These are phyloP conservation scores for Mormyrus hasselquistii DNA, from an alignment of 2,797 vertebrate genomes.

Conservation along the genomic window DNA sequence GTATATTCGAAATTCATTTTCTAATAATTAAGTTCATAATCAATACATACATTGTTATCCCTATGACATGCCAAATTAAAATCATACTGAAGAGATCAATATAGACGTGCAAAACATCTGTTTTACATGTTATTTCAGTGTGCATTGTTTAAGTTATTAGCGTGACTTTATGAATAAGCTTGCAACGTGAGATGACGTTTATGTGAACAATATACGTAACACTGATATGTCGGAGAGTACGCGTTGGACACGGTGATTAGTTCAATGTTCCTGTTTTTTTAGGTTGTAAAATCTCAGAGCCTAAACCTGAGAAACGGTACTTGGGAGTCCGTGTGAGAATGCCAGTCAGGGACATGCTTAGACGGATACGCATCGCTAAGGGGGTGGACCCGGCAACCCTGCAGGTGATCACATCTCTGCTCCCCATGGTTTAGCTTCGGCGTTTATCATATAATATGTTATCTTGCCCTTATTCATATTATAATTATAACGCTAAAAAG, in stretches of 20 bases:
- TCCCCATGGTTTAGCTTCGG: background rate
- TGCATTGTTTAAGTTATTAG: background rate
- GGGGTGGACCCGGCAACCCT: slow-evolving; percentile 47
- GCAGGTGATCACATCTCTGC: slow-evolving; percentile 50
- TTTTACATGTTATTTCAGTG: background rate
- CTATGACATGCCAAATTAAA: background rate
- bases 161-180: background rate
- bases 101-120: background rate
- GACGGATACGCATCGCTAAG: slow-evolving; percentile 61
- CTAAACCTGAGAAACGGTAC: slow-evolving; percentile 59
- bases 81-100: background rate
- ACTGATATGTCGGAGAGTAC: background rate
- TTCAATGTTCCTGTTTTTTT: background rate
- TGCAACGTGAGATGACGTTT: background rate
- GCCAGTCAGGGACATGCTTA: slow-evolving; percentile 75
- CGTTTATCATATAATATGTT: background rate
- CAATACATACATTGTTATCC: background rate
- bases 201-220: background rate
- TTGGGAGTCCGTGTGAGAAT: slow-evolving; percentile 76
- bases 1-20: background rate
- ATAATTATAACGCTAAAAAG: background rate
- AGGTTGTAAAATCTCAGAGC: slow-evolving; percentile 44
- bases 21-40: background rate
- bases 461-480: background rate
- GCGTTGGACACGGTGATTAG: background rate